Conservation (phyloP, 2,888 invertebrate species). For the Petrophora chlorosata region DNA sequence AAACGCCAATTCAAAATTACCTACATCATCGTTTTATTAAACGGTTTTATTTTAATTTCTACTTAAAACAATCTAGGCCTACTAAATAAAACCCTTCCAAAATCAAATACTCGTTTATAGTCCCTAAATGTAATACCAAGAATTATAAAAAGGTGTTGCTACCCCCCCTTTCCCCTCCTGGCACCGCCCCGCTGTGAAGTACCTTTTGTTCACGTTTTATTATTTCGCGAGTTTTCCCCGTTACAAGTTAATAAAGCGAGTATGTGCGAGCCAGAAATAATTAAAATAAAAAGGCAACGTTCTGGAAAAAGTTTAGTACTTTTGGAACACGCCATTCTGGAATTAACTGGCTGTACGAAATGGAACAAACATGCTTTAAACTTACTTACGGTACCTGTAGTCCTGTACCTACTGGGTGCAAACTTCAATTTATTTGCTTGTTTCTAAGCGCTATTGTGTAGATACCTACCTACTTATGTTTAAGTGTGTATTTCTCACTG, state of each 20-base stretch:
- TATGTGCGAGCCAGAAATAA: slow-evolving; percentile 48
- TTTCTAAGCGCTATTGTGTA: slow-evolving; percentile 6
- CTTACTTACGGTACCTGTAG: slow-evolving; percentile 12
- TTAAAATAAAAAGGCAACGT: slow-evolving; percentile 46
- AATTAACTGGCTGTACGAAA: slow-evolving; percentile 19
- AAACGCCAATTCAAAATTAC: no score
- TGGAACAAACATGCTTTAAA: slow-evolving; percentile 14
- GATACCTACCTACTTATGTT: no score
- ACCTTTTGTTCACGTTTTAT: slow-evolving; percentile 56
- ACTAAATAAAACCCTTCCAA: no score
- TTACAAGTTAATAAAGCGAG: slow-evolving; percentile 54
- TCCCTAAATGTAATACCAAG: no score
- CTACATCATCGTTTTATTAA: no score
- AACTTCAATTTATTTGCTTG: slow-evolving; percentile 10
- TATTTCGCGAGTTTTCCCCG: slow-evolving; percentile 48
- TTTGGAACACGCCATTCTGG: slow-evolving; percentile 23
- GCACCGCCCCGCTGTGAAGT: slow-evolving; percentile 36
- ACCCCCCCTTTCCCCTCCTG: no score
- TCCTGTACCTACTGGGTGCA: not conserved
- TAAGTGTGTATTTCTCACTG: no score
- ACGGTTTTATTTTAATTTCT: no score
- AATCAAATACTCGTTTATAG: no score
- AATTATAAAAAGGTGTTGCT: no score
- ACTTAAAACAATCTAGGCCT: no score
- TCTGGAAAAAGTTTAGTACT: slow-evolving; percentile 23